Evolutionary conservation across 2,113 vertebrate species (phyloP).

Genomic region (Megalops atlanticus): DNA sequence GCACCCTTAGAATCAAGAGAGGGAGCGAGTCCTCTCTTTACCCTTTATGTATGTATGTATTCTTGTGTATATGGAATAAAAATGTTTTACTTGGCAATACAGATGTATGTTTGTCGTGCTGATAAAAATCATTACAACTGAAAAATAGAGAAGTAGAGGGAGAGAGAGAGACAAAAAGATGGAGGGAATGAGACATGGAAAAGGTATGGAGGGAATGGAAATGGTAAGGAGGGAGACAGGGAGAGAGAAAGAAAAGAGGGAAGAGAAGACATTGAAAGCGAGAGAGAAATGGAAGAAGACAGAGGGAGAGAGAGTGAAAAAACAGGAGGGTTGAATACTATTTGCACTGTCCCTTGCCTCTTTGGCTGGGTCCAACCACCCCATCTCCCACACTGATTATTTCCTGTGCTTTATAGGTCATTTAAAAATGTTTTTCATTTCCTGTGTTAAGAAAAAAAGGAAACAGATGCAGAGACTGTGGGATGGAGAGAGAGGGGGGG

Average conservation of each 20-base stretch:
- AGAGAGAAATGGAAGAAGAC: slow-evolving; percentile 22
- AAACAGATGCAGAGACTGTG: slow-evolving; percentile 20
- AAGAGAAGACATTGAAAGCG: not conserved
- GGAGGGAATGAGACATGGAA: no score
- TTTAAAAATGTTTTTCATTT: slow-evolving; percentile 55
- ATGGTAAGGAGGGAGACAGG: not conserved
- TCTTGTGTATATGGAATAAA: no score
- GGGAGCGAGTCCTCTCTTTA: not conserved
- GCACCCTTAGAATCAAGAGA: not conserved
- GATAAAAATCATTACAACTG: no score
- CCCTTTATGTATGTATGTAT: no score
- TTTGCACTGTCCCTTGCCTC: slow-evolving; percentile 30
- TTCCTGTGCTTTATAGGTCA: slow-evolving; percentile 32
- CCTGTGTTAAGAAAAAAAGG: slow-evolving; percentile 35
- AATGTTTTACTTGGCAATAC: no score
- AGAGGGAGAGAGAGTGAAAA: slow-evolving; percentile 18
- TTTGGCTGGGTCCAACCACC: slow-evolving; percentile 11
- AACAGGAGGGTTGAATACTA: slow-evolving; percentile 4
- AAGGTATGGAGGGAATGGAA: no score
- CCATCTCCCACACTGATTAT: slow-evolving; percentile 46
- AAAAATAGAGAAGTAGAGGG: not conserved
- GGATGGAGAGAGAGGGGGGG: slow-evolving; percentile 23
- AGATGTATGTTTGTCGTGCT: no score
- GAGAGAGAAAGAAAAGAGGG: slow-evolving; percentile 16
- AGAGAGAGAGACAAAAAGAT: no score